Conservation (phyloP, 2,797 vertebrate species). For the Danio albolineatus region DNA sequence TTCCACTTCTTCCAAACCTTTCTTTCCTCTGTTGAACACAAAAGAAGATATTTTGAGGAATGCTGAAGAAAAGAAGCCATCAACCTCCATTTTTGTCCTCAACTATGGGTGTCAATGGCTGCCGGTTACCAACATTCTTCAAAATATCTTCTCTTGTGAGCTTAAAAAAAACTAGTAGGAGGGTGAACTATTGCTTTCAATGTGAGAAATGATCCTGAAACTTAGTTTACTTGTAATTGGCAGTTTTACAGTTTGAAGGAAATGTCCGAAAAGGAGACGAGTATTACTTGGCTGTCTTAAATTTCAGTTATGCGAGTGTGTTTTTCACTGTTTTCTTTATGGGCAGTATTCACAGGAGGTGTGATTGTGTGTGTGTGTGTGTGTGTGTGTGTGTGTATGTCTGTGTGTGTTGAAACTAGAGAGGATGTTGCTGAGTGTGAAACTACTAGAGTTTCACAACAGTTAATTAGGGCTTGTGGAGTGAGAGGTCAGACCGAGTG, state of each 20-base stretch:
- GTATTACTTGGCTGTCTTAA: neutral
- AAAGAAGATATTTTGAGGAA: too few species aligned
- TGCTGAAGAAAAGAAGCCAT: too few species aligned
- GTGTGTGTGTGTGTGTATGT: slow-evolving; percentile 64
- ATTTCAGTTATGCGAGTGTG: slow-evolving; percentile 22
- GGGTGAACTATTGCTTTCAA: too few species aligned
- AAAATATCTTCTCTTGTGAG: too few species aligned
- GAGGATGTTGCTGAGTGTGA: slow-evolving; percentile 80
- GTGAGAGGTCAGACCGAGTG: slow-evolving; percentile 75
- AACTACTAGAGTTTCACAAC: slow-evolving; percentile 86
- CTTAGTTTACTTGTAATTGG: slow-evolving; percentile 1
- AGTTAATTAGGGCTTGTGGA: slow-evolving; percentile 84
- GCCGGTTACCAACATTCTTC: too few species aligned
- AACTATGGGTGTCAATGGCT: too few species aligned
- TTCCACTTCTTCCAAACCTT: too few species aligned
- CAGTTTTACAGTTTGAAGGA: neutral
- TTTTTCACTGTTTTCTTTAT: slow-evolving; percentile 31
- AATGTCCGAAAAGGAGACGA: slow-evolving; percentile 1
- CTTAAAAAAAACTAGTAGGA: too few species aligned
- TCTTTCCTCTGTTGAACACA: too few species aligned
- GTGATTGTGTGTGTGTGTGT: slow-evolving; percentile 59
- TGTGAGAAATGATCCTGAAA: neutral
- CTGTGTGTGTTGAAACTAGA: slow-evolving; percentile 66
- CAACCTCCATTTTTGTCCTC: too few species aligned
- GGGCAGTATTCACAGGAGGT: neutral